A percentile compares a stretch with the other conserved stretches of the same genome.
These are phyloP conservation scores for Bucco capensis DNA, from an alignment of 2,113 vertebrate species.

Conservation along the genomic window DNA sequence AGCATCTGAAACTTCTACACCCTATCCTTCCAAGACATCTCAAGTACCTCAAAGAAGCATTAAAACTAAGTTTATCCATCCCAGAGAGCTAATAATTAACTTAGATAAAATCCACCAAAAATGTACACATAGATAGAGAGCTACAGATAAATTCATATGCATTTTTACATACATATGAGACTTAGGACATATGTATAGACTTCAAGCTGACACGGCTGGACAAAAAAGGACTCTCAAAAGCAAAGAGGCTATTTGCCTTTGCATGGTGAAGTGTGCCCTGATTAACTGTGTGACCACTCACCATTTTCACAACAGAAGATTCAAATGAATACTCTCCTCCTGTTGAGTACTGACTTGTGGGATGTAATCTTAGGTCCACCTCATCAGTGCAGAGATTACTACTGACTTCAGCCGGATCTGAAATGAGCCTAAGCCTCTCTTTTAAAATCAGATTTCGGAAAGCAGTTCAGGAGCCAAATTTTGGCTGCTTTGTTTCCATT, in stretches of 20 bases:
- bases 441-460: neutral
- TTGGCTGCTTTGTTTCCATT: neutral
- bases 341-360: neutral
- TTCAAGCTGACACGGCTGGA: neutral
- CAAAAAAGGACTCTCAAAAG: neutral
- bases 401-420: neutral
- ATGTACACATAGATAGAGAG: neutral
- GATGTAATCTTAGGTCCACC: neutral
- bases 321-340: accelerated
- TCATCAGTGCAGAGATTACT: neutral
- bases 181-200: accelerated
- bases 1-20: neutral
- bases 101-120: constrained; percentile 16
- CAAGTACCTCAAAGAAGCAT: neutral
- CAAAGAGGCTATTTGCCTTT: neutral
- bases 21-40: neutral
- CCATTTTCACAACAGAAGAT: neutral
- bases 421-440: neutral
- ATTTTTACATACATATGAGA: neutral
- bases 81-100: constrained; percentile 31
- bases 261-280: neutral
- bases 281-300: neutral
- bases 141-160: accelerated
- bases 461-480: neutral
- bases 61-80: constrained; percentile 14